These are phyloP conservation scores for Cetonia aurata DNA, from an alignment of 2,888 invertebrate species.

Conservation along the genomic window DNA sequence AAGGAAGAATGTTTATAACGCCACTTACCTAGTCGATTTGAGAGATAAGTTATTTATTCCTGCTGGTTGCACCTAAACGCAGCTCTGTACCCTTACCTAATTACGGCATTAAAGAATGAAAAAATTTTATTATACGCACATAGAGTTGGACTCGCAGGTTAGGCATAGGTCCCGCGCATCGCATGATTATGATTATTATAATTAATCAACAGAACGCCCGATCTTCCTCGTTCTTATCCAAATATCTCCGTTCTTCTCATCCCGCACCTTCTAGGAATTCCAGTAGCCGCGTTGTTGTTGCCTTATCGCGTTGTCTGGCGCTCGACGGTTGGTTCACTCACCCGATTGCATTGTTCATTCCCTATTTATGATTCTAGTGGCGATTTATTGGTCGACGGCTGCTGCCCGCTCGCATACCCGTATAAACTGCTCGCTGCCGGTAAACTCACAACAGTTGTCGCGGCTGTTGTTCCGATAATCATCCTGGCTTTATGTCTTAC, in stretches of 20 bases:
- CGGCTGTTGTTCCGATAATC: conserved; percentile 42
- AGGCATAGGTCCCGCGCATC: no score
- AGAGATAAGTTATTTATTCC: no score
- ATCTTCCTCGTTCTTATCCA: conserved; percentile 23
- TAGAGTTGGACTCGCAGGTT: not conserved
- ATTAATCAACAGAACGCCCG: not conserved
- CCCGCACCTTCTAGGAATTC: conserved; percentile 45
- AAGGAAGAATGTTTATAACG: no score
- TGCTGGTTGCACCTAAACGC: not conserved
- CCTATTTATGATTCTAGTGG: conserved; percentile 53
- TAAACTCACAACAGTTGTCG: no score
- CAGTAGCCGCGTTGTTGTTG: conserved; percentile 46
- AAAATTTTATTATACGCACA: not conserved
- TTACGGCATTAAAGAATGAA: not conserved
- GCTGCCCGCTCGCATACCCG: conserved; percentile 50
- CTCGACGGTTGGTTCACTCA: conserved; percentile 49
- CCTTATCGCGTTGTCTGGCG: conserved; percentile 45
- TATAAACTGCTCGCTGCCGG: no score
- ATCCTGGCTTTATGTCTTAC: conserved; percentile 46
- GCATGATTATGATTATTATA: not conserved
- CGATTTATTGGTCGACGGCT: conserved; percentile 55
- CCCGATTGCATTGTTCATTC: conserved; percentile 50
- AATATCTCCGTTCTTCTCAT: conserved; percentile 21
- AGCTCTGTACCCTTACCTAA: not conserved
- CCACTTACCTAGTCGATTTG: no score